Evolutionary conservation across 2,113 vertebrate species (phyloP).

Genomic region (Phaethornis superciliosus): DNA sequence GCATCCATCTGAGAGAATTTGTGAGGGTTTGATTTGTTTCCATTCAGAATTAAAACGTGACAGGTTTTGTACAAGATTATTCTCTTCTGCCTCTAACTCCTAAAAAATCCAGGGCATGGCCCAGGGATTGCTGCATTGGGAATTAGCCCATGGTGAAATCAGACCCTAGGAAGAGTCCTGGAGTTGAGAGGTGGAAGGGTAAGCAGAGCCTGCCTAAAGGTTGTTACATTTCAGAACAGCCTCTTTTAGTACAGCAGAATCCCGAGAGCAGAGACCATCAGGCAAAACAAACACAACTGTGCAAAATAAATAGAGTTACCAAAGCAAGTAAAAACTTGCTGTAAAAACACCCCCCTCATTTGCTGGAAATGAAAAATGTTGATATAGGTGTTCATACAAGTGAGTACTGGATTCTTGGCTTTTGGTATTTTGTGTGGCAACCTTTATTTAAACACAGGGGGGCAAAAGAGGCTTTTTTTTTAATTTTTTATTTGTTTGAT

Average conservation of each 20-base stretch:
- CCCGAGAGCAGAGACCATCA: not conserved
- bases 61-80: not conserved
- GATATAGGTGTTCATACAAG: not conserved
- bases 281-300: not conserved
- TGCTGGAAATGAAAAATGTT: not conserved
- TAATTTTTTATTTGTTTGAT: slow-evolving; percentile 32
- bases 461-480: not conserved
- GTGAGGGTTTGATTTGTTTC: not conserved
- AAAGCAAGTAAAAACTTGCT: not conserved
- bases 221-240: not conserved
- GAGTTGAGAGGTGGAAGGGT: not conserved
- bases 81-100: not conserved
- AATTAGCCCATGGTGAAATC: not conserved
- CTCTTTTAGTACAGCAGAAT: not conserved
- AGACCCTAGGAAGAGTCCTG: not conserved
- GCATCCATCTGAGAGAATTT: not conserved
- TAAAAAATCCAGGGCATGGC: not conserved
- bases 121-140: fast-evolving
- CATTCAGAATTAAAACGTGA: not conserved
- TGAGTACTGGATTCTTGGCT: not conserved
- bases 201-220: not conserved
- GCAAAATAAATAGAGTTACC: slow-evolving; percentile 26
- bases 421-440: not conserved
- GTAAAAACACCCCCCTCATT: not conserved
- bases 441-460: not conserved